phyloP scores from a whole-genome alignment of 2,797 vertebrate genomes.

The Morelia viridis region DNA sequence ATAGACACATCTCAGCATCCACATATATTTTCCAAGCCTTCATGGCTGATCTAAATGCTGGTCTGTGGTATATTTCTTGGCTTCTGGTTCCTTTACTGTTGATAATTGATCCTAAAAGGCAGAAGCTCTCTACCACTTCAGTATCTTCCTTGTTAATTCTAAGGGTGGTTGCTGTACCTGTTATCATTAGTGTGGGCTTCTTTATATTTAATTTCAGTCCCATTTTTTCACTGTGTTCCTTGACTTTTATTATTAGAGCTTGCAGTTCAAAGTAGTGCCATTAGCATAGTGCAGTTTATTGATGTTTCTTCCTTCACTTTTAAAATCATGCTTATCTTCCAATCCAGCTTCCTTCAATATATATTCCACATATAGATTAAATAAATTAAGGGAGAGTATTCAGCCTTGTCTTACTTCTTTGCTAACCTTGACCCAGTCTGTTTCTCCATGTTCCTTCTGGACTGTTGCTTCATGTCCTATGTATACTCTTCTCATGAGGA shows the following conservation, averaged over 20 bases:
- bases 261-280: not conserved
- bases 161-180: not conserved
- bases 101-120: not conserved
- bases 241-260: not conserved
- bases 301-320: not conserved
- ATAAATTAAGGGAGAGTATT: not conserved
- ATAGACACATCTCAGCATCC: not conserved
- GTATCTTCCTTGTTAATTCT: not conserved
- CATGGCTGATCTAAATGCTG: not conserved
- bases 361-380: not conserved
- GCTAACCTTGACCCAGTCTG: not conserved
- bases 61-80: not conserved
- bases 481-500: not conserved
- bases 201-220: not conserved
- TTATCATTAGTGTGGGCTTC: not conserved
- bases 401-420: not conserved
- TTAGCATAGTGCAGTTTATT: not conserved
- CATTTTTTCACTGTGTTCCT: not conserved
- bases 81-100: not conserved
- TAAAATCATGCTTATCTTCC: too few relatives aligned
- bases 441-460: not conserved
- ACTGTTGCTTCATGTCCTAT: not conserved
- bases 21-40: not conserved
- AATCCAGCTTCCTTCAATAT: not conserved
- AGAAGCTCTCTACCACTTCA: not conserved